phyloP scores from a whole-genome alignment of 2,113 vertebrate species.

The Clarias macrocephalus region DNA sequence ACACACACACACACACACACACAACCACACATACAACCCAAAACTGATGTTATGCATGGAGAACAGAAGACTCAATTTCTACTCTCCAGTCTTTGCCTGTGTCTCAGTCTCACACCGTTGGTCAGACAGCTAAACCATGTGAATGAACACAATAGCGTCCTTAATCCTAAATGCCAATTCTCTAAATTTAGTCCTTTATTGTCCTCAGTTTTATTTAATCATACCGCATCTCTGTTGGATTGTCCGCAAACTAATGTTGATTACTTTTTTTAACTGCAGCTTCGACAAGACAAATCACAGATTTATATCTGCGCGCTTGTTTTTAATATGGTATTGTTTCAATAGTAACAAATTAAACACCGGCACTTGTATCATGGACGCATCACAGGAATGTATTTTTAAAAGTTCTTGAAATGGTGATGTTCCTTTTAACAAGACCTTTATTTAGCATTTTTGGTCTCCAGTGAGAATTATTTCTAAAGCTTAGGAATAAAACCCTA shows the following conservation, averaged over 20 bases:
- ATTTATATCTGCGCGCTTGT: neutral
- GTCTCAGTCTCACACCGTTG: neutral
- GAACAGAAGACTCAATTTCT: neutral
- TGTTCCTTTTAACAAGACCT: neutral
- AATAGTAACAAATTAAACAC: neutral
- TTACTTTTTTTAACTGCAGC: neutral
- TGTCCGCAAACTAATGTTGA: neutral
- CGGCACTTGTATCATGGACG: neutral
- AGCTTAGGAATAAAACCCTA: neutral
- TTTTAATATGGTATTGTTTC: neutral
- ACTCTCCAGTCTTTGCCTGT: neutral
- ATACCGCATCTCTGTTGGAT: neutral
- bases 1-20: neutral
- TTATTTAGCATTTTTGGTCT: neutral
- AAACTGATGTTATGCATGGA: neutral
- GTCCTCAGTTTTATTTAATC: neutral
- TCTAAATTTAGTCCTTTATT: neutral
- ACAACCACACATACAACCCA: neutral
- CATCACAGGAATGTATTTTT: no score
- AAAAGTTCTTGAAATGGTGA: no score
- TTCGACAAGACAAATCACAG: neutral
- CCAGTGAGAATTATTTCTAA: neutral
- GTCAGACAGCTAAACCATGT: neutral
- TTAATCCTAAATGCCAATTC: neutral
- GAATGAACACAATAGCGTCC: neutral